Evolutionary conservation across 2,888 invertebrate genomes (phyloP), one percentile per base, ranked within the genome.

Genomic region (Lasioglossum marginatum): DNA sequence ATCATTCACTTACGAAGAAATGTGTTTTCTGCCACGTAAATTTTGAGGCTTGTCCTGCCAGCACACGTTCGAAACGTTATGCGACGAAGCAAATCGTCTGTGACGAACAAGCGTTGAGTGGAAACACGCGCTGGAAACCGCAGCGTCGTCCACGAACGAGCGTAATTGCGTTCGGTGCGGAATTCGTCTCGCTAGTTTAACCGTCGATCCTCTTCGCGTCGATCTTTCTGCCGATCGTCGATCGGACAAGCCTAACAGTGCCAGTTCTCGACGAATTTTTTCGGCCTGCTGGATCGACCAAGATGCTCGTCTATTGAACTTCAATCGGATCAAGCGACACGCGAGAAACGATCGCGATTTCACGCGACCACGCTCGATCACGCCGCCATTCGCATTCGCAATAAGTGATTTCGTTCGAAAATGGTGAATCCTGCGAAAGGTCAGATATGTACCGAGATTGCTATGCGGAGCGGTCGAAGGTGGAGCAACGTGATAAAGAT

Each of bases 391-490:
- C 31, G 31, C 63, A 60, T 27, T n/a, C 60, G 60, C 5, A 63
- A 63, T n/a, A 16, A 8, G 60, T 45, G 27, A 27, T 31, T 12
- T 27, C 37, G 23, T n/a, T 68, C 34, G 68, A 68, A 31, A 34
- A 70, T 19, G 31, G 57, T 52, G 63, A 74, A 71, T 83, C 57
- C 73, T 40, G 34, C 31, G 72, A 86, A 86, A 86, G 86, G 83
- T 86, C 80, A 57, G 57, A 3, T 40, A 16, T 27, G 57, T 57
- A 74, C 5, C 23, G 14, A 16, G 73, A 74, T 74, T 37, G 74
- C 74, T n/a, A 40, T 57, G 74, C n/a, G 31, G 77, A 74, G 14
- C 16, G 70, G 66, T 34, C 37, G 71, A 83, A 75, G 83, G 77
- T 77, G 86, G 80, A 80, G 83, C 80, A 75, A 74, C 79, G 52